Evolutionary conservation across 2,797 vertebrate genomes (phyloP), one percentile per base, ranked within the genome.

Genomic region (Rhabdomys pumilio): DNA sequence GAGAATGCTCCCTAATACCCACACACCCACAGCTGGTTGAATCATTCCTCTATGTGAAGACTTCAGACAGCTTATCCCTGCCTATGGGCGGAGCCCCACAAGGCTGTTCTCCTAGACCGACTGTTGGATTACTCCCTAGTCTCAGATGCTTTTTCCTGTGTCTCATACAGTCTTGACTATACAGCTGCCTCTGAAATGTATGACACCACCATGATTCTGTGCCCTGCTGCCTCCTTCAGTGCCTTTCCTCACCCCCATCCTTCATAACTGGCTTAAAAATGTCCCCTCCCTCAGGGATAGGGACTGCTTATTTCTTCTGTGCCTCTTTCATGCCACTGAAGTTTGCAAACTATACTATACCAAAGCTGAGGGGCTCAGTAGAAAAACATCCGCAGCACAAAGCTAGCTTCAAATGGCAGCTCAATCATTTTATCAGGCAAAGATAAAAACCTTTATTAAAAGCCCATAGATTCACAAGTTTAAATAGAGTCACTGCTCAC

Each of bases 401-500:
- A 50, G 96, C 29, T 85, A 96, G 89, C 41, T 59, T 94, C 94
- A 92, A 93, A 89, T 67, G 38, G 82, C n/a, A 83, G n/a, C 26
- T 59, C 94, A 96, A 97, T 80, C 0, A 92, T 93, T 96, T 96
- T 95, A 96, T 96, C 8, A 11, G 86, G 88, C 91, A 95, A 97
- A 98, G 90, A 86, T 79, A 95, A 93, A 92, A 97, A 80, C 41
- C 47, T 95, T 90, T 85, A 97, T 96, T 96, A 77, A 94, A 41
- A 90, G 90, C 93, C 98, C 69, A 92, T 10, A 93, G 92, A 83
- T 73, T 97, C 34, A 57, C 92, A 96, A 96, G 88, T 57, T 97
- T 96, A 92, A 97, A 98, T 96, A 97, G 97, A 93, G 61, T 73
- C 95, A 95, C 77, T 89, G 73, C 96, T 98, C 96, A 91, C 87